phyloP scores from a whole-genome alignment of 1,140 invertebrate genomes.

The Colletes gigas region DNA sequence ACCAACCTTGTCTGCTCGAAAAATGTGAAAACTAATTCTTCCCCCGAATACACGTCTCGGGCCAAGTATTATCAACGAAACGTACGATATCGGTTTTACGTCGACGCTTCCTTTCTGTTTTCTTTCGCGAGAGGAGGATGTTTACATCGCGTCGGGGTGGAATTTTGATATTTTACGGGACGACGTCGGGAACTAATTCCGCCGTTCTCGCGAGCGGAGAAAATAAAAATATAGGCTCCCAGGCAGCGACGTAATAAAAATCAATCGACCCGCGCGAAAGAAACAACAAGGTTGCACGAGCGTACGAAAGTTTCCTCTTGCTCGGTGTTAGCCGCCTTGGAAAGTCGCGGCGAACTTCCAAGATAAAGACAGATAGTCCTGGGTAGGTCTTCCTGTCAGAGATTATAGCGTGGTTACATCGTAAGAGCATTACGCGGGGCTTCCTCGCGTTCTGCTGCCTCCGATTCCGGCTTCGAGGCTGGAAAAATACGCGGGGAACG shows the following conservation, averaged over 20 bases:
- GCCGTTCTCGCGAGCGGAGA: not conserved
- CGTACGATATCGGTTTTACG: too few relatives aligned
- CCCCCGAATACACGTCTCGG: too few relatives aligned
- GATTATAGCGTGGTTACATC: conserved; percentile 71
- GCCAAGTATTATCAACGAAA: too few relatives aligned
- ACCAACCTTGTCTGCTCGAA: too few relatives aligned
- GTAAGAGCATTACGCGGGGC: conserved; percentile 72
- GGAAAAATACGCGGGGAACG: not conserved
- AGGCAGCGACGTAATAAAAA: conserved; percentile 29
- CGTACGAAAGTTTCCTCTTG: not conserved
- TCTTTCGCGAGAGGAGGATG: too few relatives aligned
- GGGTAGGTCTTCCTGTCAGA: conserved; percentile 71
- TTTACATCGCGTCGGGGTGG: too few relatives aligned
- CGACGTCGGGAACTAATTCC: too few relatives aligned
- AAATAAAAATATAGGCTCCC: conserved; percentile 20
- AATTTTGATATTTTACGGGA: too few relatives aligned
- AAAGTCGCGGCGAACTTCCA: conserved; percentile 58
- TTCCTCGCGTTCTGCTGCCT: conserved; percentile 54
- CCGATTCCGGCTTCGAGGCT: not conserved
- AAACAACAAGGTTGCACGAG: not conserved
- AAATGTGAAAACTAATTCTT: too few relatives aligned
- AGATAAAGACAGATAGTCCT: conserved; percentile 67
- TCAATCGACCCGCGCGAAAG: conserved; percentile 11
- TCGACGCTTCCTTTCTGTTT: too few relatives aligned
- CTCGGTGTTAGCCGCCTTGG: not conserved